A percentile compares a stretch with the other conserved stretches of the same genome.
Conservation (phyloP, 2,113 vertebrate species). For the Podocnemis expansa region DNA sequence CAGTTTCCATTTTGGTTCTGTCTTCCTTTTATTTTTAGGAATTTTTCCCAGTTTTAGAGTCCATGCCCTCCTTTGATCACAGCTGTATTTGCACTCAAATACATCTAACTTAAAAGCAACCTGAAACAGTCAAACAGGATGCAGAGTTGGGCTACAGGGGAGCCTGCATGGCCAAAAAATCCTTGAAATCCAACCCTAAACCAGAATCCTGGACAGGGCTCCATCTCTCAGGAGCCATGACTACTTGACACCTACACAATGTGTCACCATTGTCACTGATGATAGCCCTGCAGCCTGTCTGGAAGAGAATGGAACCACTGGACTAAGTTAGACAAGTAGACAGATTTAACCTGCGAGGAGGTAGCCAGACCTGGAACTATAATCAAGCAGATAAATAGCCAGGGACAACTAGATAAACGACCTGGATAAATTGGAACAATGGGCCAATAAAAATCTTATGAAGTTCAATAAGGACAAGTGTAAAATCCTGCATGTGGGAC, state of each 20-base stretch:
- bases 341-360: no score
- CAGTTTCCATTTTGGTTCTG: not conserved
- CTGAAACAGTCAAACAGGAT: not conserved
- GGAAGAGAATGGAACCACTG: not conserved
- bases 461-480: no score
- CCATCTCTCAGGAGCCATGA: not conserved
- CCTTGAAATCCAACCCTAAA: not conserved
- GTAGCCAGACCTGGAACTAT: no score
- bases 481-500: no score
- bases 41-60: not conserved
- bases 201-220: not conserved
- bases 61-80: not conserved
- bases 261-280: not conserved
- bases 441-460: no score
- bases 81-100: not conserved
- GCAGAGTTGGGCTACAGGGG: not conserved
- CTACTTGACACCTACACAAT: not conserved
- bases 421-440: no score
- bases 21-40: not conserved
- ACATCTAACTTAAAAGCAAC: not conserved
- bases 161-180: not conserved
- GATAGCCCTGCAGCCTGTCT: not conserved
- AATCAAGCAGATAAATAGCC: no score
- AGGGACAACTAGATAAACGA: no score
- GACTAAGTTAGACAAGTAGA: no score